A percentile compares a stretch with the other conserved stretches of the same genome.
phyloP scores from a whole-genome alignment of 2,888 invertebrate species.

The Ormyrus nitidulus region DNA sequence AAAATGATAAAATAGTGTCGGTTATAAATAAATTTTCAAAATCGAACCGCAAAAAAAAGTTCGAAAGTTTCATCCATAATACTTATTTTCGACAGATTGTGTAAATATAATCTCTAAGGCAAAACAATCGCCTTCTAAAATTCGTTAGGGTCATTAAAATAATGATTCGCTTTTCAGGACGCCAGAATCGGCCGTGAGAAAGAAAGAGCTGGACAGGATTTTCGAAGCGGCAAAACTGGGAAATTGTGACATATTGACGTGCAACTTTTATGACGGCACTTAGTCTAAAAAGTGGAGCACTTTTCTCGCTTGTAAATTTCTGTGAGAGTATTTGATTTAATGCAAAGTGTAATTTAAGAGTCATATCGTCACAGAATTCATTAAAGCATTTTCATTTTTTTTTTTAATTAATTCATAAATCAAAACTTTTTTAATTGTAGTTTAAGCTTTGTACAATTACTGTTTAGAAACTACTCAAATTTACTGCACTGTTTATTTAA shows the following conservation, averaged over 20 bases:
- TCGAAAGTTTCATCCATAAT: neutral
- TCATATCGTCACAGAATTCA: neutral
- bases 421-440: neutral
- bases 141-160: slow-evolving; percentile 36
- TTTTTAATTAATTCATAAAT: slow-evolving; percentile 7
- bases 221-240: slow-evolving; percentile 70
- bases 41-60: no score
- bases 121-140: slow-evolving; percentile 13
- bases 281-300: slow-evolving; percentile 53
- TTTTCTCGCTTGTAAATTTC: slow-evolving; percentile 51
- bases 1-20: no score
- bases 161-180: slow-evolving; percentile 63
- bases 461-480: no score
- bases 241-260: slow-evolving; percentile 68
- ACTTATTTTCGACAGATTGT: slow-evolving; percentile 8
- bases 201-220: slow-evolving; percentile 69
- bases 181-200: slow-evolving; percentile 65
- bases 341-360: slow-evolving; percentile 23
- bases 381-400: slow-evolving; percentile 28
- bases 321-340: slow-evolving; percentile 47
- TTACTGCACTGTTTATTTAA: no score
- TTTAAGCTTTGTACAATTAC: no score
- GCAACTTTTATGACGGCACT: slow-evolving; percentile 60
- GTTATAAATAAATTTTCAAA: no score
- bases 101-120: slow-evolving; percentile 8